Percentiles rank a stretch among this genome's conserved stretches.
These are phyloP conservation scores for Nibea coibor DNA, from an alignment of 2,113 vertebrate genomes.

Conservation along the genomic window DNA sequence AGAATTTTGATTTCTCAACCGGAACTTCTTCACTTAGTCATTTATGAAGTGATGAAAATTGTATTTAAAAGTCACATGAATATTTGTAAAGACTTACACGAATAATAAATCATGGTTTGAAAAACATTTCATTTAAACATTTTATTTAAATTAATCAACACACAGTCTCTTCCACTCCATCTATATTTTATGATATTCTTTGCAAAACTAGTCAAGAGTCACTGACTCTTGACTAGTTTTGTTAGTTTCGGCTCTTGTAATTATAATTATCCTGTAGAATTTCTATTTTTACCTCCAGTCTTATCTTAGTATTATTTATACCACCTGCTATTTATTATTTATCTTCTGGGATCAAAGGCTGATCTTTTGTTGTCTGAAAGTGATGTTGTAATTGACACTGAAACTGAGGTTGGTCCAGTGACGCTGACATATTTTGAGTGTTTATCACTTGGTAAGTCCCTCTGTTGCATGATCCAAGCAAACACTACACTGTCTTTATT, in stretches of 20 bases:
- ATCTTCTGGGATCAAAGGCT: background rate
- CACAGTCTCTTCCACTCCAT: background rate
- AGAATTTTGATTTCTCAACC: background rate
- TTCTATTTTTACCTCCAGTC: background rate
- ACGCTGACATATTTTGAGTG: background rate
- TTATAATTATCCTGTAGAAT: too few species aligned
- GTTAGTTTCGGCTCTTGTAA: too few species aligned
- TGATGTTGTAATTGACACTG: background rate
- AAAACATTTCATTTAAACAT: background rate
- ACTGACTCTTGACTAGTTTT: background rate
- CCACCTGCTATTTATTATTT: background rate
- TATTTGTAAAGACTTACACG: background rate
- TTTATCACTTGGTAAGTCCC: conserved; percentile 20
- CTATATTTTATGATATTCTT: background rate
- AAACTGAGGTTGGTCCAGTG: background rate
- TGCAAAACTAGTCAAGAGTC: background rate
- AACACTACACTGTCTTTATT: background rate
- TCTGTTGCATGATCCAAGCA: background rate
- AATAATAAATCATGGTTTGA: background rate
- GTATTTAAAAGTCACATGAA: background rate
- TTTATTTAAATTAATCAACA: too few species aligned
- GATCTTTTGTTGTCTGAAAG: background rate
- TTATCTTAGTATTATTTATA: background rate
- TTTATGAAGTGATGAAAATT: background rate
- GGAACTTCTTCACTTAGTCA: background rate